Conservation (phyloP, 2,888 invertebrate species). For the Bibio marci region DNA sequence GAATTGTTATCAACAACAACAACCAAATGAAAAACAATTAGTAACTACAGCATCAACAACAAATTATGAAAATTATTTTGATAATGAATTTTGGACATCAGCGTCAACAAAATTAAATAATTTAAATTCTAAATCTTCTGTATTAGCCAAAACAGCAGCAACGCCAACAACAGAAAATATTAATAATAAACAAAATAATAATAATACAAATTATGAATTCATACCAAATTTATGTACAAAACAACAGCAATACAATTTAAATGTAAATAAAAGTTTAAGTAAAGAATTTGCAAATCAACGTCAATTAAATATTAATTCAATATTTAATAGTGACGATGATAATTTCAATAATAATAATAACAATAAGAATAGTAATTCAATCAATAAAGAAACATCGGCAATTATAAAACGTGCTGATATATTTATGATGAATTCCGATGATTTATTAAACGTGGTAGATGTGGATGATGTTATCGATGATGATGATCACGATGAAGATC, state of each 20-base stretch:
- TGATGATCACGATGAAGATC: too few species aligned
- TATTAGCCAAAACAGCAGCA: not conserved
- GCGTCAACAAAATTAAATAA: conserved; percentile 30
- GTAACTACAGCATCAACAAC: conserved; percentile 5
- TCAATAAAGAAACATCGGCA: conserved; percentile 21
- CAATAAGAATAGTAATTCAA: conserved; percentile 10
- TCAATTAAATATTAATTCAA: conserved; percentile 12
- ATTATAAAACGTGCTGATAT: conserved; percentile 4
- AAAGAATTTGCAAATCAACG: conserved; percentile 28
- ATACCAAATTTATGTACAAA: conserved; percentile 12
- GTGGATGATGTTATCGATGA: conserved; percentile 7
- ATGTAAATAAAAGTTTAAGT: conserved; percentile 27
- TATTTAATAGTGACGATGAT: conserved; percentile 15
- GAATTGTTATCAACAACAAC: conserved; percentile 15
- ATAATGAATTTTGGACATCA: conserved; percentile 10
- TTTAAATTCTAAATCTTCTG: too few species aligned
- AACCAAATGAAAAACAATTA: conserved; percentile 3
- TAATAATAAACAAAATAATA: not conserved
- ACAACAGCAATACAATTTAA: conserved; percentile 25
- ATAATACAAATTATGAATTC: conserved; percentile 1
- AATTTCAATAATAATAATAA: too few species aligned
- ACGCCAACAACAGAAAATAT: conserved; percentile 4
- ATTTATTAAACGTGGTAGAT: conserved; percentile 19
- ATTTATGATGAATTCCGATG: conserved; percentile 19
- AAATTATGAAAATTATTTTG: conserved; percentile 6